Evolutionary conservation across 2,888 invertebrate species (phyloP).

Genomic region (Catotricha subobsoleta): DNA sequence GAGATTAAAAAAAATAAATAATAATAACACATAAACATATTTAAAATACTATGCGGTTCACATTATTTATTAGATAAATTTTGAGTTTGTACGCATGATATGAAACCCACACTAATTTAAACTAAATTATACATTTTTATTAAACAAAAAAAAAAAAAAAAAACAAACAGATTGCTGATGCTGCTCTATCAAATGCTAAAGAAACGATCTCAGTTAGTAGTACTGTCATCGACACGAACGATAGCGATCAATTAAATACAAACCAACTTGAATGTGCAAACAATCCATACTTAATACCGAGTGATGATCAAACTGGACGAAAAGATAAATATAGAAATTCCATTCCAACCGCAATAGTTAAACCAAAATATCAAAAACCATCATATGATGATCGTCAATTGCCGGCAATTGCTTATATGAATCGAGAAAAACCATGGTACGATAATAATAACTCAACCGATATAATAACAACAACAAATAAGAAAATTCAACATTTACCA

Average conservation of each 20-base stretch:
- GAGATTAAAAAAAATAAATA: too few relatives aligned
- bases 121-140: too few relatives aligned
- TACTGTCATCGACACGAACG: constrained; percentile 8
- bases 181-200: constrained; percentile 16
- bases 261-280: neutral
- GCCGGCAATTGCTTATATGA: constrained; percentile 18
- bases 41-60: too few relatives aligned
- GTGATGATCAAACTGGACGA: neutral
- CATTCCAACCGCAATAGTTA: constrained; percentile 16
- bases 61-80: neutral
- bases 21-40: too few relatives aligned
- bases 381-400: constrained; percentile 25
- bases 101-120: neutral
- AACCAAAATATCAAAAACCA: constrained; percentile 21
- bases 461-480: neutral
- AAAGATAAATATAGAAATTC: neutral
- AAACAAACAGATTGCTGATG: constrained; percentile 17
- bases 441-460: neutral
- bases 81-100: neutral
- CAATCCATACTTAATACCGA: neutral
- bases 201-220: constrained; percentile 14
- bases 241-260: neutral
- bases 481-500: constrained; percentile 9
- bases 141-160: too few relatives aligned
- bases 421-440: constrained; percentile 9